Conservation (phyloP, 2,888 invertebrate species). For the Adelphocoris suturalis region DNA sequence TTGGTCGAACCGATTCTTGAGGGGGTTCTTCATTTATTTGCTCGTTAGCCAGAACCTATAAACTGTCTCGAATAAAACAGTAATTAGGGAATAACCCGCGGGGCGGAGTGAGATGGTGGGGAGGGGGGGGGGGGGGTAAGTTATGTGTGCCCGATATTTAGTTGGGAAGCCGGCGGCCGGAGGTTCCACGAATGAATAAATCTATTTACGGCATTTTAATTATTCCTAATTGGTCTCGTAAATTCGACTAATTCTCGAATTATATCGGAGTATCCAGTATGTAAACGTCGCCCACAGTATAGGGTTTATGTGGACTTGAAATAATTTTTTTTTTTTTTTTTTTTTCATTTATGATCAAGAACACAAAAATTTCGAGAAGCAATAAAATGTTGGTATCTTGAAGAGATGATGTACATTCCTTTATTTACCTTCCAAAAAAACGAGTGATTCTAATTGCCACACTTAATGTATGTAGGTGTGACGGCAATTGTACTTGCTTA, state of each 20-base stretch:
- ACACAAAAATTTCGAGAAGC: too few species aligned
- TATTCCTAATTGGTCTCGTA: conserved; percentile 52
- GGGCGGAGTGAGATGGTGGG: too few species aligned
- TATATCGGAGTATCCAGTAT: conserved; percentile 21
- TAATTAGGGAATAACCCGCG: conserved; percentile 44
- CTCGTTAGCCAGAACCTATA: conserved; percentile 69
- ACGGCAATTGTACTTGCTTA: too few species aligned
- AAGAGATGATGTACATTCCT: too few species aligned
- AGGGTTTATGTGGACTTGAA: too few species aligned
- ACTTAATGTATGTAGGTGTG: too few species aligned
- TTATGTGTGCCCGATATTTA: conserved; percentile 63
- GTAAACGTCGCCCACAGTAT: background rate
- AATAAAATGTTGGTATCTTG: too few species aligned
- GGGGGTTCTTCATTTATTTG: conserved; percentile 47
- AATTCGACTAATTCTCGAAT: conserved; percentile 60
- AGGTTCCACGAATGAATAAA: conserved; percentile 44
- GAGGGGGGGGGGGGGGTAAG: conserved; percentile 67
- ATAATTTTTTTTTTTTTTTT: too few species aligned
- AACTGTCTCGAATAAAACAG: conserved; percentile 69
- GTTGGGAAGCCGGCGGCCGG: conserved; percentile 47
- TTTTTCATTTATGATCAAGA: too few species aligned
- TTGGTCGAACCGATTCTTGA: conserved; percentile 57
- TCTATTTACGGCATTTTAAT: conserved; percentile 62
- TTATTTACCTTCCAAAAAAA: too few species aligned
- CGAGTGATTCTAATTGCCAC: too few species aligned